A percentile compares a stretch with the other conserved stretches of the same genome.
These are phyloP conservation scores for Xyrichtys novacula DNA, from an alignment of 2,797 vertebrate genomes.

Conservation along the genomic window DNA sequence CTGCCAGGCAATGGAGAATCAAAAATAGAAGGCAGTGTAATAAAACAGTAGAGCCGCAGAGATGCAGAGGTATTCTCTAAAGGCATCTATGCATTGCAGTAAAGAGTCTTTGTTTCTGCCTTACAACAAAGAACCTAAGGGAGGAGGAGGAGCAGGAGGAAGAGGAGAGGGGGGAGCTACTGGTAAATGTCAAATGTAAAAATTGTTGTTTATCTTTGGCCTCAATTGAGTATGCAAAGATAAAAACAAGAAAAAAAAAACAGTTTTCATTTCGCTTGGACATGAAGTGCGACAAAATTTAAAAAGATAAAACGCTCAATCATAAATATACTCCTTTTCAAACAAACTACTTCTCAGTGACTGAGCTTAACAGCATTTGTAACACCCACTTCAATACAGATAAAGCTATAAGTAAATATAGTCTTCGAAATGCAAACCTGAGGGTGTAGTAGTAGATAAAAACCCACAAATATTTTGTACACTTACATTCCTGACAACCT, in stretches of 20 bases:
- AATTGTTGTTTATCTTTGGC: not conserved
- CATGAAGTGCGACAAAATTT: not conserved
- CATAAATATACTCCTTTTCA: not conserved
- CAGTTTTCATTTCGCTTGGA: not conserved
- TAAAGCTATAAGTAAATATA: constrained; percentile 2
- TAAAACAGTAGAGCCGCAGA: constrained; percentile 31
- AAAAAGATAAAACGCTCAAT: not conserved
- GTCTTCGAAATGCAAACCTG: not conserved
- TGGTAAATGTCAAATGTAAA: constrained; percentile 5
- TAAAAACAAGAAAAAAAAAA: not conserved
- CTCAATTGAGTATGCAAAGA: not conserved
- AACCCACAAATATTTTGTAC: not conserved
- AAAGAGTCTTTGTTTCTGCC: constrained; percentile 19
- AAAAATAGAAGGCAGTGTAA: constrained; percentile 34
- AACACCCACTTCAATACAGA: not conserved
- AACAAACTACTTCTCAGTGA: not conserved
- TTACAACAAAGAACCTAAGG: constrained; percentile 26
- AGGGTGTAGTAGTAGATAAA: constrained; percentile 1
- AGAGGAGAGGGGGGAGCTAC: not conserved
- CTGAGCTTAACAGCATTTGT: not conserved
- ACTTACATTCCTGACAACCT: not conserved
- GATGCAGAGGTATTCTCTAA: constrained; percentile 40
- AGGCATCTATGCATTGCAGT: constrained; percentile 30
- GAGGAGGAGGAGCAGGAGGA: not conserved
- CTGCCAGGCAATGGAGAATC: constrained; percentile 33